Evolutionary conservation across 2,797 vertebrate species (phyloP).

Genomic region (Crenichthys baileyi): DNA sequence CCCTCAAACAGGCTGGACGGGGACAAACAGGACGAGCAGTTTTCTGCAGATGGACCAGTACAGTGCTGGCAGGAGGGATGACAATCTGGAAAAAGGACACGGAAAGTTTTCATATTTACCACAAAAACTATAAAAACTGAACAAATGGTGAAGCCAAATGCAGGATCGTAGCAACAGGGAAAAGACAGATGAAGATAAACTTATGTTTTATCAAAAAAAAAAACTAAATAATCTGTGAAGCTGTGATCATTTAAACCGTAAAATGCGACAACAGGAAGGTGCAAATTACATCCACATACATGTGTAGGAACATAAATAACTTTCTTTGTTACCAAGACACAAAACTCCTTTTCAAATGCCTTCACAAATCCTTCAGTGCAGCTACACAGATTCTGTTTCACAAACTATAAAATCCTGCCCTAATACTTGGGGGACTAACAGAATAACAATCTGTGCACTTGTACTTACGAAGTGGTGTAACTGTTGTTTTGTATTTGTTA

Average conservation of each 20-base stretch:
- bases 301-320: no score
- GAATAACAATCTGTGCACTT: not conserved
- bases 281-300: not conserved
- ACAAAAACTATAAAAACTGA: not conserved
- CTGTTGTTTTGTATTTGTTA: not conserved
- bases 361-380: not conserved
- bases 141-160: not conserved
- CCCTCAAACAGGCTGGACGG: constrained; percentile 76
- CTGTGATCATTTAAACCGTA: not conserved
- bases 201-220: not conserved
- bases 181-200: not conserved
- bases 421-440: not conserved
- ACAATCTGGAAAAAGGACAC: constrained; percentile 79
- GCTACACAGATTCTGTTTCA: not conserved
- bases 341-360: not conserved
- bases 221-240: not conserved
- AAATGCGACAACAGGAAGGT: not conserved
- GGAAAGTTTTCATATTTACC: not conserved
- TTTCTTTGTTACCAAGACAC: not conserved
- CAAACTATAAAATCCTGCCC: not conserved
- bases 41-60: constrained; percentile 70
- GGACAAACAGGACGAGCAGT: constrained; percentile 83
- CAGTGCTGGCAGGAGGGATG: constrained; percentile 86
- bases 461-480: no score
- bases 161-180: not conserved